Conservation (phyloP, 35 echinoderm and acorn worm genomes). For the Lytechinus pictus region DNA sequence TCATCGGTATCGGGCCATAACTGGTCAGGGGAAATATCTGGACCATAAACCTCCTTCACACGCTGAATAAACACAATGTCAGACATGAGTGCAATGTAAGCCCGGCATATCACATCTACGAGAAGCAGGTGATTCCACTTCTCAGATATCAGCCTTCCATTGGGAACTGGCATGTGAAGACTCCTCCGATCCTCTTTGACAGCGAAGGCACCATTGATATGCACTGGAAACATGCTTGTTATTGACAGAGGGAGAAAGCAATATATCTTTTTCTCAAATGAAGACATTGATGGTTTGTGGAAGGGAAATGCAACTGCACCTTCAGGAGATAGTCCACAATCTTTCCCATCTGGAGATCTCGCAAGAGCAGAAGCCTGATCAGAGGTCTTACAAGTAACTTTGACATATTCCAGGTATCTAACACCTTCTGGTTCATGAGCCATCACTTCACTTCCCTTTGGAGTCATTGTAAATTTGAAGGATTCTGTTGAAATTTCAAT, state of each 20-base stretch:
- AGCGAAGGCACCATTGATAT: constrained; percentile 78
- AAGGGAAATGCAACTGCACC: no score
- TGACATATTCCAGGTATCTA: neutral
- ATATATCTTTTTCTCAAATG: neutral
- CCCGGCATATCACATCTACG: constrained; percentile 51
- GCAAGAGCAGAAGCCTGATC: neutral
- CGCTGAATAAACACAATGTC: neutral
- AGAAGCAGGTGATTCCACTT: constrained; percentile 73
- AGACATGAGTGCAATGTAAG: constrained; percentile 54
- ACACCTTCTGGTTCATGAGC: neutral
- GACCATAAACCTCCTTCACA: neutral
- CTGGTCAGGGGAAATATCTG: neutral
- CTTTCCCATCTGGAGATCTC: no score
- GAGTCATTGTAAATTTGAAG: neutral
- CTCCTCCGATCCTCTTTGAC: constrained; percentile 60
- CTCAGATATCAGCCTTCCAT: neutral
- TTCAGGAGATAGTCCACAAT: no score
- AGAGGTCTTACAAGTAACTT: neutral
- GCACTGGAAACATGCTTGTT: constrained; percentile 64
- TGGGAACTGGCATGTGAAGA: constrained; percentile 30
- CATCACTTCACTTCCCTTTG: neutral
- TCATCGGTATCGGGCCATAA: constrained; percentile 66
- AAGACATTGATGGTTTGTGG: no score
- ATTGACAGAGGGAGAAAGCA: constrained; percentile 77
- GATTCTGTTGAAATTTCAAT: neutral